Conservation (phyloP, 2,888 invertebrate genomes). For the Taenaris catops region DNA sequence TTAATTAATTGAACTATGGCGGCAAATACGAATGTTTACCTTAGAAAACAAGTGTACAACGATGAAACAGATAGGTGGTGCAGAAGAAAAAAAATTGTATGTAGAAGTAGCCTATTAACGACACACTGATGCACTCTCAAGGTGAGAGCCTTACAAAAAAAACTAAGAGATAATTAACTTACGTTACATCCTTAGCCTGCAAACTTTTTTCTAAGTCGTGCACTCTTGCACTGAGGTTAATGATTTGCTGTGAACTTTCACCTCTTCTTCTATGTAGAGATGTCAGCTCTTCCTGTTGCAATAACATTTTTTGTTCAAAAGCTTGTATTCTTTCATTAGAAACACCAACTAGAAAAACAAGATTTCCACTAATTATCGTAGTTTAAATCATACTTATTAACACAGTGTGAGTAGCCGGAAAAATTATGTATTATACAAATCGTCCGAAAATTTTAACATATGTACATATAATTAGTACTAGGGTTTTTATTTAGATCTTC, state of each 20-base stretch:
- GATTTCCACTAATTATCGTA: neutral
- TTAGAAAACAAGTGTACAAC: too few species aligned
- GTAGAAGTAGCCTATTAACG: too few species aligned
- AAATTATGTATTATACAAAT: too few species aligned
- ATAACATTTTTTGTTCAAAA: conserved; percentile 91
- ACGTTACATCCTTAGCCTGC: conserved; percentile 85
- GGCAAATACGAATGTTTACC: too few species aligned
- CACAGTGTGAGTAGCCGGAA: too few species aligned
- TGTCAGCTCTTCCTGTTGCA: conserved; percentile 95
- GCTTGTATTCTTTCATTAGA: conserved; percentile 82
- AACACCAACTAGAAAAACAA: conserved; percentile 40
- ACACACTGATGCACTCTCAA: too few species aligned
- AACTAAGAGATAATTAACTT: conserved; percentile 34
- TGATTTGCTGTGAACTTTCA: conserved; percentile 96
- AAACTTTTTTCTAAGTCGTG: conserved; percentile 92
- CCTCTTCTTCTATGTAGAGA: conserved; percentile 93
- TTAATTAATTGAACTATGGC: too few species aligned
- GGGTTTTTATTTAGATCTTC: too few species aligned
- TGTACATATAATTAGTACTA: too few species aligned
- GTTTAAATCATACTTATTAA: neutral
- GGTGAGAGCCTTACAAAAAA: too few species aligned
- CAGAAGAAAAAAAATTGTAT: too few species aligned
- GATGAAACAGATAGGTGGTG: too few species aligned
- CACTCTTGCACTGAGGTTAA: conserved; percentile 91
- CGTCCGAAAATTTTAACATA: neutral